Base-by-base conservation (phyloP, 1,140 invertebrate species). In the Cryptotermes secundus region DNA sequence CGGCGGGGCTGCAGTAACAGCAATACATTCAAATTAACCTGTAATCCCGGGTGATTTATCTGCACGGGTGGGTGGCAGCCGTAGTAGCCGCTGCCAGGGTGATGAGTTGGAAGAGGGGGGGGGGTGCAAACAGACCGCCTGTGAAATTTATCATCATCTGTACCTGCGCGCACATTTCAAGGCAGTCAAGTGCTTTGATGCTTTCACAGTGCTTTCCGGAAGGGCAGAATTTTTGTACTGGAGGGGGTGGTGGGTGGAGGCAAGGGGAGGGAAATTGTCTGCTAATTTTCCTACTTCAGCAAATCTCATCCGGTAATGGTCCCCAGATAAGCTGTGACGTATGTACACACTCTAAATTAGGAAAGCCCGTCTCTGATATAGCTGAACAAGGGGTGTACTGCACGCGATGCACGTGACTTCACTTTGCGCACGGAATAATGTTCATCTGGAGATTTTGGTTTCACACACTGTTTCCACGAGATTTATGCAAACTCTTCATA, bases 1-100 rank as follows among this genome's bases (percentile, higher is more conserved):
- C 22, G 59, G 26, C 22, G n/a, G 3, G 59, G 59, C 45, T 49
- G 45, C 16, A 49, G 45, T 49, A 49, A 19, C 45, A 49, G 45
- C 59, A 65, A n/a, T 65, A 65, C 26, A 65, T 65, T 65, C 59
- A 65, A 65, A 65, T 65, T 65, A 65, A n/a, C 59, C 12, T 65
- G 59, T 65, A 65, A 65, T n/a, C 59, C 59, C 59, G 3, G 2
- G 59, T 65, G 59, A 65, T 65, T 65, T 65, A 65, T n/a, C 59
- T 65, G 59, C n/a, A 65, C 59, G n/a, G 59, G 59, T 16, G 53
- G 53, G 16, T 26, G 59, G 22, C 59, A 65, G 59, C n/a, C 2
- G 59, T 65, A n/a, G 24, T 65, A 26, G 59, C 59, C 59, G 59
- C 59, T n/a, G 59, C 59, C 26, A 12, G 59, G 24, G 22, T 65